Base-by-base conservation (phyloP, 2,113 vertebrate species). In the Dipodomys merriami region DNA sequence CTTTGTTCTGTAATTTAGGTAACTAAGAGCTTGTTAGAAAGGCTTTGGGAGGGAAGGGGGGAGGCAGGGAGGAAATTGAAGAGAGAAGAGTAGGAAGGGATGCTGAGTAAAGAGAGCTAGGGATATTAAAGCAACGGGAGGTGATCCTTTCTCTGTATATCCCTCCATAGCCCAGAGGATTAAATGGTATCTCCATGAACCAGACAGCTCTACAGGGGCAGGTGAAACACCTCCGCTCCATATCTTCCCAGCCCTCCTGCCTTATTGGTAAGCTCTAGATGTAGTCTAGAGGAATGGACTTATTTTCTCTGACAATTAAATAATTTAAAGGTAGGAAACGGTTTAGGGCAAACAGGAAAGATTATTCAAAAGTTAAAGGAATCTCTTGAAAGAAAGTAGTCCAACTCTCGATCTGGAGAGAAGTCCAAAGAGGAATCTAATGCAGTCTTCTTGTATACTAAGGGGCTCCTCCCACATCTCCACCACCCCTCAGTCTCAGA, bases 1-100 rank as follows among this genome's bases (percentile, higher is more conserved):
- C 85, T 96, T 95, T 95, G 88, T 95, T 96, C 93, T 82, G 84
- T 85, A 95, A 91, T 95, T 95, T 72, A 93, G 74, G 71, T 62
- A 94, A 95, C 78, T 72, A 94, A 88, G 87, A 95, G 90, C 84
- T 91, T 94, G 93, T 95, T 91, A 95, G 90, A 74, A 86, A 92
- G 68, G 65, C 83, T 94, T 83, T 82, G 10, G n/a, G 20, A 16
- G 35, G 60, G 33, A 72, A 18, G 30, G 1, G 12, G 15, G 39
- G 67, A 91, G 86, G 25, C 35, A 77, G 71, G 44, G 71, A 77
- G 29, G 60, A 23, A 53, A 39, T 39, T 35, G 18, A 23, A 64
- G 29, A 12, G 20, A 67, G 87, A 76, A 2, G 10, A 53, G 35
- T 16, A 77, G 81, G 22, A 74, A 83, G 12, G 44, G 22, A 35